Evolutionary conservation across 1,140 invertebrate genomes (phyloP), one percentile per base, ranked within the genome.

Genomic region (Caenorhabditis tropicalis): DNA sequence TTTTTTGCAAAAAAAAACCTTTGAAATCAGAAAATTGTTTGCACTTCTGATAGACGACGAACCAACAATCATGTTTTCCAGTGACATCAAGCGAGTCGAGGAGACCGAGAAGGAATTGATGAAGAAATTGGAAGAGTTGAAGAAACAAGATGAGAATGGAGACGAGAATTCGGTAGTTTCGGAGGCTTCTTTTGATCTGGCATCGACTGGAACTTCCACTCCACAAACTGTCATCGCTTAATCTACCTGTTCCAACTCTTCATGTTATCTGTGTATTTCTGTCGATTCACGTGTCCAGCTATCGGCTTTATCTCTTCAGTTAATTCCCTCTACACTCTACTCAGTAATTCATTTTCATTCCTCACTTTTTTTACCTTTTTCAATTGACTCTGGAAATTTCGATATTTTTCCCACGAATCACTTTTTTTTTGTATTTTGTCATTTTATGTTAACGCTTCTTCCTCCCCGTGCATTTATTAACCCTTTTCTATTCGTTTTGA

Each of bases 11-110:
- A 33, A 65, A n/a, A n/a, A n/a, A n/a, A n/a, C n/a, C n/a, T n/a
- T n/a, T 36, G 4, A 7, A 19, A 15, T 27, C 24, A 60, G 3
- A 16, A 65, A 33, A 16, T 70, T 70, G 12, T 33, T 70, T 83
- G 21, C 19, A 48, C 48, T 83, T 83, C 46, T 33, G 36, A 39
- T 9, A 29, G 24, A 15, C 43, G 12, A 9, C 16, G 29, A 21
- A 80, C 43, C 27, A 29, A 48, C 1, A 29, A 21, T 24, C 16
- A 48, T 56, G 7, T 27, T 29, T 53, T 80, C 51, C 49, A 84
- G 43, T 84, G 83, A 84, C 74, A 29, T 84, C 79, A 58, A 27
- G 16, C 46, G 53, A 24, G 31, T 84, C 29, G n/a, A 49, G 19
- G 46, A 46, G n/a, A 53, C 24, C 27, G 81, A 82, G 24, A 70